Evolutionary conservation across 2,888 invertebrate genomes (phyloP).

Genomic region (Eumacrocentrus americanus): DNA sequence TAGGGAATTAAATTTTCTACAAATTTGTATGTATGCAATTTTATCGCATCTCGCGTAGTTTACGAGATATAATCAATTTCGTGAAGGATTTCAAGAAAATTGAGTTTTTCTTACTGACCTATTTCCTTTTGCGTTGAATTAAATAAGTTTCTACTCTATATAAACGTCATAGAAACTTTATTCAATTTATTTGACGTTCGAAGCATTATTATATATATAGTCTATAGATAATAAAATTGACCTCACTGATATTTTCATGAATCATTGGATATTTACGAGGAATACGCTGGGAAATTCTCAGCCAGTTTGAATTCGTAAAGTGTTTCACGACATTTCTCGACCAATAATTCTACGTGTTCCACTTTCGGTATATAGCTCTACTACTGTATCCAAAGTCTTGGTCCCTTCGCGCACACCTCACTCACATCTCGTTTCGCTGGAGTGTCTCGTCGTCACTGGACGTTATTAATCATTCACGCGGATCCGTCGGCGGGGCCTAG

Average conservation of each 20-base stretch:
- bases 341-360: constrained; percentile 30
- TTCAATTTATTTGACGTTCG: too few relatives aligned
- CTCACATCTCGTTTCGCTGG: background rate
- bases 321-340: constrained; percentile 16
- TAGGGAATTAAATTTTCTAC: too few relatives aligned
- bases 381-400: constrained; percentile 12
- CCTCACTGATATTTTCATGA: constrained; percentile 26
- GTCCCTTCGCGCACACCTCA: background rate
- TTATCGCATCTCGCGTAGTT: too few relatives aligned
- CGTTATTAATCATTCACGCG: constrained; percentile 57
- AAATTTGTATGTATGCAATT: too few relatives aligned
- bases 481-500: constrained; percentile 50
- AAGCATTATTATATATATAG: background rate
- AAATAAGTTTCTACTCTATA: too few relatives aligned
- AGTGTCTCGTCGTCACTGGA: constrained; percentile 21
- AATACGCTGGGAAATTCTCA: background rate
- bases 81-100: too few relatives aligned
- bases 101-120: too few relatives aligned
- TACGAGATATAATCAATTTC: too few relatives aligned
- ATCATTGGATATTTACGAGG: constrained; percentile 17
- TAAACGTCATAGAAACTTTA: background rate
- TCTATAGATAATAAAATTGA: constrained; percentile 5
- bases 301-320: constrained; percentile 23
- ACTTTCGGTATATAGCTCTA: background rate
- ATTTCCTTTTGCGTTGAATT: too few relatives aligned